Percentiles rank a stretch among this genome's conserved stretches.
Evolutionary conservation across 2,888 invertebrate species (phyloP).

Genomic region (Cataglyphis albicans): DNA sequence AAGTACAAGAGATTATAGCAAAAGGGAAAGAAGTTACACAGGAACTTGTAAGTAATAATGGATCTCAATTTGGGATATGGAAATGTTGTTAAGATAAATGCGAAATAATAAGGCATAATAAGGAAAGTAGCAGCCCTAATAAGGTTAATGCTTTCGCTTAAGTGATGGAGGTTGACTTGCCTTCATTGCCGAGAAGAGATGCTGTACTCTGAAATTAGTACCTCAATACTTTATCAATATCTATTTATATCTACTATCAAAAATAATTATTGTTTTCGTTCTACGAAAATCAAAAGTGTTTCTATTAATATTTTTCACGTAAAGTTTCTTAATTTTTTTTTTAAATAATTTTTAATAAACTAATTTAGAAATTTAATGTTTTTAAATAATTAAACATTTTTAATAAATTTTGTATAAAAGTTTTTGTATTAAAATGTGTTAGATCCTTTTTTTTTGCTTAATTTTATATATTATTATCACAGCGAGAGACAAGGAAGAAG

Average conservation of each 20-base stretch:
- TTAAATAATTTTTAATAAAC: not conserved
- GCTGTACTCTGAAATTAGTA: conserved; percentile 37
- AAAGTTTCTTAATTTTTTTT: not conserved
- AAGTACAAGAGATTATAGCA: conserved; percentile 51
- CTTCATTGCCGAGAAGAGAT: conserved; percentile 32
- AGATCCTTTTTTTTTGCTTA: not conserved
- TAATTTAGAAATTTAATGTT: not conserved
- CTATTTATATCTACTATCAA: conserved; percentile 15
- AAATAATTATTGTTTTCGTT: not conserved
- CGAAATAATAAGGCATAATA: conserved; percentile 41
- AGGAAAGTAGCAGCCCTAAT: conserved; percentile 47
- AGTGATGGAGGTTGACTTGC: conserved; percentile 52
- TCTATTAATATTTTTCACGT: not conserved
- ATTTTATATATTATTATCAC: not conserved
- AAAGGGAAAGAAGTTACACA: not conserved
- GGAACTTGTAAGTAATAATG: conserved; percentile 24
- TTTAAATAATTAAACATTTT: not conserved
- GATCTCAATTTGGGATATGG: conserved; percentile 42
- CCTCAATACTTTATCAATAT: conserved; percentile 27
- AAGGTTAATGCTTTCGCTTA: conserved; percentile 49
- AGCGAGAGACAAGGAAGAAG: not conserved
- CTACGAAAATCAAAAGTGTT: not conserved
- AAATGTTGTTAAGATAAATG: conserved; percentile 53
- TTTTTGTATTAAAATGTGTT: not conserved
- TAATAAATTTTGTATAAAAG: not conserved